Conservation (phyloP, 2,113 vertebrate species). For the Xyliphius kryptos region DNA sequence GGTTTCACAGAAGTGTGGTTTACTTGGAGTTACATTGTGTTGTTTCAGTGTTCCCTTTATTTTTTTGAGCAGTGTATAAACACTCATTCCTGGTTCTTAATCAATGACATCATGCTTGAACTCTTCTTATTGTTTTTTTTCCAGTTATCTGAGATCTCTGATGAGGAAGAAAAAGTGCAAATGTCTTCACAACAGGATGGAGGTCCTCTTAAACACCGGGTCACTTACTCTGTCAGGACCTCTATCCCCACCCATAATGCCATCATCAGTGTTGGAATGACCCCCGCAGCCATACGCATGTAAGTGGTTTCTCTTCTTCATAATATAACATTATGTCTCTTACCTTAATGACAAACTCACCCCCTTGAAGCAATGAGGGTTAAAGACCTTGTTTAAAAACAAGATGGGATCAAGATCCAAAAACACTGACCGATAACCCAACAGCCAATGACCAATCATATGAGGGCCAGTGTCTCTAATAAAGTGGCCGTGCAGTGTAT, state of each 20-base stretch:
- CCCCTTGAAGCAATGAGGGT: too few relatives aligned
- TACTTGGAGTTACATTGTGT: too few relatives aligned
- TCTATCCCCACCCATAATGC: slow-evolving; percentile 54
- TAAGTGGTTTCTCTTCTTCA: slow-evolving; percentile 44
- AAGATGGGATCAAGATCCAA: too few relatives aligned
- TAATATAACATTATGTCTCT: background rate
- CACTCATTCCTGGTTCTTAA: too few relatives aligned
- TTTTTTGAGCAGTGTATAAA: too few relatives aligned
- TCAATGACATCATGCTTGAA: background rate
- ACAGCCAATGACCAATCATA: too few relatives aligned
- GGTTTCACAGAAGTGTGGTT: too few relatives aligned
- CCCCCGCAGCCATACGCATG: slow-evolving; percentile 74
- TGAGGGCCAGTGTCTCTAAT: too few relatives aligned
- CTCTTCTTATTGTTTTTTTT: background rate
- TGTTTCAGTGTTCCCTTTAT: too few relatives aligned
- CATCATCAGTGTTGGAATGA: slow-evolving; percentile 76
- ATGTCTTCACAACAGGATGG: background rate
- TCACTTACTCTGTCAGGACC: slow-evolving; percentile 64
- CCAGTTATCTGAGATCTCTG: slow-evolving; percentile 18
- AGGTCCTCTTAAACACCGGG: slow-evolving; percentile 56
- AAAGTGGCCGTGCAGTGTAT: too few relatives aligned
- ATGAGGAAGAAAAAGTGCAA: background rate
- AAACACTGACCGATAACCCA: too few relatives aligned
- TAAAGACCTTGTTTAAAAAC: too few relatives aligned
- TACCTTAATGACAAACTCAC: background rate